Evolutionary conservation across 1,140 invertebrate species (phyloP).

Genomic region (Leptestheria dahalacensis): DNA sequence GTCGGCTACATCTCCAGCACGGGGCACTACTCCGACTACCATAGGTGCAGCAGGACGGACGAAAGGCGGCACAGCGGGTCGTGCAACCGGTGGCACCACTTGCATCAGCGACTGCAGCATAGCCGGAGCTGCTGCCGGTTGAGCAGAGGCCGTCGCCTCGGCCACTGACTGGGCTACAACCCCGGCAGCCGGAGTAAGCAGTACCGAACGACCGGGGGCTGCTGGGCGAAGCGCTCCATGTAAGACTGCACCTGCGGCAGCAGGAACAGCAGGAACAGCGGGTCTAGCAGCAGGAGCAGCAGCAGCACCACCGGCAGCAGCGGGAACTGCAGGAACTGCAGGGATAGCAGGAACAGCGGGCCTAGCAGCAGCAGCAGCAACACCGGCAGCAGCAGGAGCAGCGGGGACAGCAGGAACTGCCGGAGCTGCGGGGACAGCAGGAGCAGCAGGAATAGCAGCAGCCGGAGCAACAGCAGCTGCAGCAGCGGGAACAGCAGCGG

Average conservation of each 20-base stretch:
- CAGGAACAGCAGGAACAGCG: background rate
- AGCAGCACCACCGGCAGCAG: background rate
- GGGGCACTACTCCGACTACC: no score
- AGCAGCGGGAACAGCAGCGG: background rate
- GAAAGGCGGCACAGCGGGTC: no score
- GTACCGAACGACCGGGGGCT: no score
- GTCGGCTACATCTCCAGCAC: no score
- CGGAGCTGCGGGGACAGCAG: background rate
- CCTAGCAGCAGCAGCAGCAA: background rate
- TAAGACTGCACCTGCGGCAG: background rate
- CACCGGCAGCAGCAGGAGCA: background rate
- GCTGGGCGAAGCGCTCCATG: no score
- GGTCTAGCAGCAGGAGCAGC: background rate
- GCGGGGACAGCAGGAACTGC: background rate
- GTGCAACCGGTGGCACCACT: no score
- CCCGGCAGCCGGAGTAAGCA: no score
- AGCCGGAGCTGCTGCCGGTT: no score
- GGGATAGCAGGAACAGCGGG: background rate
- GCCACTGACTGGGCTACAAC: no score
- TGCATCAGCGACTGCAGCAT: no score
- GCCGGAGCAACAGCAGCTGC: background rate
- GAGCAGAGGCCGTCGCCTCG: no score
- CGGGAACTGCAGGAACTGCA: background rate
- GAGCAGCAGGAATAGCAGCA: background rate
- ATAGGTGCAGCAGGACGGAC: no score